Percentiles rank a stretch among this genome's conserved stretches.
Conservation (phyloP, 2,797 vertebrate species). For the Antrozous pallidus region DNA sequence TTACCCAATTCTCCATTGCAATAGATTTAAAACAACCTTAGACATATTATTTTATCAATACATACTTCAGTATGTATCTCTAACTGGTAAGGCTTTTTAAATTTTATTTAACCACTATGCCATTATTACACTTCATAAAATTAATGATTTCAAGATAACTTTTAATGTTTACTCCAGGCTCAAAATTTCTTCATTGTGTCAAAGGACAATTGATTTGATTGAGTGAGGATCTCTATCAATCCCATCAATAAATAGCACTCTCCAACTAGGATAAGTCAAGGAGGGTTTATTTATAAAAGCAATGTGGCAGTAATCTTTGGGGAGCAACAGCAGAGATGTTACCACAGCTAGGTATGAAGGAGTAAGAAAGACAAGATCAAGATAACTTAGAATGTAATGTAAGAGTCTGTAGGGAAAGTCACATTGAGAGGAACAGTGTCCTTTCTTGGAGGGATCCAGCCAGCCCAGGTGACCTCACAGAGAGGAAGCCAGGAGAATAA, state of each 20-base stretch:
- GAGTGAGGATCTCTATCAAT: neutral
- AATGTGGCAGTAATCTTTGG: neutral
- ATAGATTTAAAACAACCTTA: slow-evolving; percentile 13
- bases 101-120: neutral
- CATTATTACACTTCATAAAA: neutral
- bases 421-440: neutral
- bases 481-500: neutral
- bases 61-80: neutral
- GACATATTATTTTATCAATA: neutral
- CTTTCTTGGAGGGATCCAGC: neutral
- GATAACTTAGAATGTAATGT: neutral
- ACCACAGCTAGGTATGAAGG: neutral
- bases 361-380: neutral
- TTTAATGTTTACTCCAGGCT: neutral
- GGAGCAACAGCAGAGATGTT: neutral
- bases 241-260: neutral
- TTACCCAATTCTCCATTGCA: neutral
- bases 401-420: neutral
- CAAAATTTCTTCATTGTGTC: neutral
- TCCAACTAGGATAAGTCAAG: neutral
- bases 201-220: neutral
- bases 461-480: neutral
- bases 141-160: slow-evolving; percentile 18
- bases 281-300: neutral
- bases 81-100: neutral